These are phyloP conservation scores for Macaria liturata DNA, from an alignment of 2,888 invertebrate genomes.

Conservation along the genomic window DNA sequence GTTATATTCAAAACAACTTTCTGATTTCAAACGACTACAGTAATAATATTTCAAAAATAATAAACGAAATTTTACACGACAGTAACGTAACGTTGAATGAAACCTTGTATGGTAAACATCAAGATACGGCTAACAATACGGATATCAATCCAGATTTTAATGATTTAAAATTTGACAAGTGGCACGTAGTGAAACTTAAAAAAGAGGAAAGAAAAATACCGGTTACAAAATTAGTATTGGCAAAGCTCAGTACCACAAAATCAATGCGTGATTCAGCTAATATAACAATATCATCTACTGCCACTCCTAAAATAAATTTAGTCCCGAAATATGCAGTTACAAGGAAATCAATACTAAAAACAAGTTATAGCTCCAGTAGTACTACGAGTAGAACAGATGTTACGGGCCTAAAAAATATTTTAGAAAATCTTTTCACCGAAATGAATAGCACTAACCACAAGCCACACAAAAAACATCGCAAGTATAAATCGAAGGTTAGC, in stretches of 20 bases:
- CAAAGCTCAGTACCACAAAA: conserved; percentile 11
- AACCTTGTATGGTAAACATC: neutral
- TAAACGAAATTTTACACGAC: neutral
- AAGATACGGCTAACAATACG: neutral
- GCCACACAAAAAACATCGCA: conserved; percentile 32
- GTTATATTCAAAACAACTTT: conserved; percentile 1
- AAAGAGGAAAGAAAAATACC: conserved; percentile 25
- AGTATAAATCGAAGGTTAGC: conserved; percentile 38
- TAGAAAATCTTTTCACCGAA: conserved; percentile 36
- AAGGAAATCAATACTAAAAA: no score
- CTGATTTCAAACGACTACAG: neutral
- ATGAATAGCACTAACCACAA: conserved; percentile 31
- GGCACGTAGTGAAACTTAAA: conserved; percentile 34
- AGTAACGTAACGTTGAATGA: no score
- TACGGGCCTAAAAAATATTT: conserved; percentile 10
- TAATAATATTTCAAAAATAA: neutral
- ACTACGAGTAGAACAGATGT: conserved; percentile 14
- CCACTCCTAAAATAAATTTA: conserved; percentile 24
- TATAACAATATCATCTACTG: neutral
- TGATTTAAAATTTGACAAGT: conserved; percentile 38
- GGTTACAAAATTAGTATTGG: conserved; percentile 5
- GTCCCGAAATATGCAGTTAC: conserved; percentile 26
- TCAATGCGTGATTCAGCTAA: conserved; percentile 1
- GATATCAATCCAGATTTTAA: conserved; percentile 19
- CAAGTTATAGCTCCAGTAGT: no score